phyloP scores from a whole-genome alignment of 2,888 invertebrate species.

The Lagria hirta region DNA sequence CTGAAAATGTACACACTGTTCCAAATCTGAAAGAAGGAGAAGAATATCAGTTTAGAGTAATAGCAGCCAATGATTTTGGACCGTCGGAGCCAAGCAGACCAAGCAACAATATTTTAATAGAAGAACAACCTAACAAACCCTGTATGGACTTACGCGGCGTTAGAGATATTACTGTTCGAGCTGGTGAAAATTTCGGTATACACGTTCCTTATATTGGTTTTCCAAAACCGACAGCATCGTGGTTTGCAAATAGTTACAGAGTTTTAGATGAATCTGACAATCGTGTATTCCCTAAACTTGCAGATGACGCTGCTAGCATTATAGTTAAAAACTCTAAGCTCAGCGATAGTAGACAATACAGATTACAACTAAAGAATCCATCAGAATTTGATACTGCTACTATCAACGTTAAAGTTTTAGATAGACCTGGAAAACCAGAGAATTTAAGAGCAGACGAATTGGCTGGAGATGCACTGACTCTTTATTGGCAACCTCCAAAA shows the following conservation, averaged over 20 bases:
- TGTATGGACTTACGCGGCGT: constrained; percentile 92
- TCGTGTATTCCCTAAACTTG: constrained; percentile 77
- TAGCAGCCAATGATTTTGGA: constrained; percentile 89
- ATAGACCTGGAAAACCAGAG: constrained; percentile 87
- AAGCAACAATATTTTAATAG: constrained; percentile 75
- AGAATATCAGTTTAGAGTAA: constrained; percentile 93
- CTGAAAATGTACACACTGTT: constrained; percentile 76
- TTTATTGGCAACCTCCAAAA: constrained; percentile 95
- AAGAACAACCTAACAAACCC: constrained; percentile 94
- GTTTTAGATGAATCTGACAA: constrained; percentile 76
- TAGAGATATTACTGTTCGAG: constrained; percentile 93
- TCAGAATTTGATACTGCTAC: constrained; percentile 95
- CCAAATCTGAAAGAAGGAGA: constrained; percentile 88
- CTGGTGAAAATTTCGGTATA: constrained; percentile 97
- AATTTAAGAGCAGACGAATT: constrained; percentile 93
- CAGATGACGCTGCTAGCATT: constrained; percentile 86
- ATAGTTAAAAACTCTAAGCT: constrained; percentile 92
- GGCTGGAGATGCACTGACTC: constrained; percentile 90
- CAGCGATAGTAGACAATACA: constrained; percentile 87
- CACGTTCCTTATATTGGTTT: constrained; percentile 94
- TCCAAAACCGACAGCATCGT: constrained; percentile 92
- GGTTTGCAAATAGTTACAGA: constrained; percentile 88
- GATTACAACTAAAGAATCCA: constrained; percentile 88
- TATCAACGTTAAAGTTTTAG: constrained; percentile 92
- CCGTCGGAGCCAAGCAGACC: constrained; percentile 82